Percentiles rank a stretch among this genome's conserved stretches.
phyloP scores from a whole-genome alignment of 2,888 invertebrate species.

The Entomobrya multifasciata region DNA sequence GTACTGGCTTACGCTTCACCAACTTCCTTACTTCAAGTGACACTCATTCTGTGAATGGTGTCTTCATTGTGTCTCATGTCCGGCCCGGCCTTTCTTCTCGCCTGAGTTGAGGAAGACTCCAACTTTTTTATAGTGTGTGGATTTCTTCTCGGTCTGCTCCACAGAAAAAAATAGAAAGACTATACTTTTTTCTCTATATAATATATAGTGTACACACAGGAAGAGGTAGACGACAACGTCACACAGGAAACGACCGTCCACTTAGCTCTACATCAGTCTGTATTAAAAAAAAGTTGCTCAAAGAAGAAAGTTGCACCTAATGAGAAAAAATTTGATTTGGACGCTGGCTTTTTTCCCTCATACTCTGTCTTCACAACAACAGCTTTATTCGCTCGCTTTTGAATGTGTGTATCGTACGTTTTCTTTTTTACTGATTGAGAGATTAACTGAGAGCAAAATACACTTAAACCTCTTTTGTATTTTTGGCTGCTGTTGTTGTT shows the following conservation, averaged over 20 bases:
- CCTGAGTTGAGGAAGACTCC: constrained; percentile 68
- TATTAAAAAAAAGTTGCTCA: constrained; percentile 59
- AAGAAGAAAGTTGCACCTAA: constrained; percentile 70
- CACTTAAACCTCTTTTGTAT: constrained; percentile 56
- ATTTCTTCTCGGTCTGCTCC: not conserved
- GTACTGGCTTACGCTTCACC: constrained; percentile 71
- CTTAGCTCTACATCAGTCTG: constrained; percentile 72
- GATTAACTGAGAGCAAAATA: constrained; percentile 55
- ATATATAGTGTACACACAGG: constrained; percentile 21
- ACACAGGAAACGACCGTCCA: constrained; percentile 71
- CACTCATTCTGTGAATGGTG: constrained; percentile 72
- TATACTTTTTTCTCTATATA: not conserved
- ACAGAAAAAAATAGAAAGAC: not conserved
- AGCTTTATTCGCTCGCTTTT: not conserved
- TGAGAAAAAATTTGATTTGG: constrained; percentile 74
- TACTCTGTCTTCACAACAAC: not conserved
- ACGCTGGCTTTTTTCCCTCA: constrained; percentile 32
- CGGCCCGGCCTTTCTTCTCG: constrained; percentile 73
- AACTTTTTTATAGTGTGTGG: constrained; percentile 56
- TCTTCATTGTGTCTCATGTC: constrained; percentile 75
- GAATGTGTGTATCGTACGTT: constrained; percentile 2
- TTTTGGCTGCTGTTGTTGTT: constrained; percentile 16
- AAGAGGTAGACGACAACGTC: constrained; percentile 64
- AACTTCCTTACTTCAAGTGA: constrained; percentile 74
- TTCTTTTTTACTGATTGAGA: constrained; percentile 52